Conservation (phyloP, 2,888 invertebrate species). For the Leucophenga montana region DNA sequence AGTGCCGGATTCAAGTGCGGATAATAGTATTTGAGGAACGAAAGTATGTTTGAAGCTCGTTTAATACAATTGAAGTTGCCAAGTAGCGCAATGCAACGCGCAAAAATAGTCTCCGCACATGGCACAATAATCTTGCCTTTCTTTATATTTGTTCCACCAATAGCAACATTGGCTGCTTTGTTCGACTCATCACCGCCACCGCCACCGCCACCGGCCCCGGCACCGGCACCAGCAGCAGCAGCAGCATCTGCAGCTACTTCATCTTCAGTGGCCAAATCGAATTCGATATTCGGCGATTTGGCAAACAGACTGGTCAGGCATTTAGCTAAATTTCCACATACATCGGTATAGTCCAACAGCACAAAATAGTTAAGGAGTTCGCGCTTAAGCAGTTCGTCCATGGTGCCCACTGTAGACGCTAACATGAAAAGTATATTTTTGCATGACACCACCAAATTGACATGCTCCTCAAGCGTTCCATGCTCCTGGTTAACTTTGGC, state of each 20-base stretch:
- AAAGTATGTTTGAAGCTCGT: slow-evolving; percentile 80
- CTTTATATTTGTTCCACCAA: slow-evolving; percentile 43
- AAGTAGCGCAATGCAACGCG: slow-evolving; percentile 79
- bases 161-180: slow-evolving; percentile 55
- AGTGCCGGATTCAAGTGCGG: slow-evolving; percentile 80
- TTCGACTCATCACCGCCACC: slow-evolving; percentile 69
- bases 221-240: too few relatives aligned
- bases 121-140: slow-evolving; percentile 69
- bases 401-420: slow-evolving; percentile 85
- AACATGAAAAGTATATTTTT: slow-evolving; percentile 86
- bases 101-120: slow-evolving; percentile 77
- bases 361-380: slow-evolving; percentile 85
- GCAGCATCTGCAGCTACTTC: slow-evolving; percentile 71
- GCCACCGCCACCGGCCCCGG: too few relatives aligned
- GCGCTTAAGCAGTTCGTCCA: slow-evolving; percentile 84
- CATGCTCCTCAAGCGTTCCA: slow-evolving; percentile 74
- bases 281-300: slow-evolving; percentile 72
- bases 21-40: slow-evolving; percentile 82
- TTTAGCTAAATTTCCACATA: slow-evolving; percentile 80
- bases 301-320: slow-evolving; percentile 77
- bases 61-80: slow-evolving; percentile 78
- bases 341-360: slow-evolving; percentile 81
- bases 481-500: slow-evolving; percentile 70
- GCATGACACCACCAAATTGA: slow-evolving; percentile 83
- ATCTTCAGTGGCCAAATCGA: slow-evolving; percentile 72